phyloP scores from a whole-genome alignment of 2,113 vertebrate species.

The Sterna hirundo region DNA sequence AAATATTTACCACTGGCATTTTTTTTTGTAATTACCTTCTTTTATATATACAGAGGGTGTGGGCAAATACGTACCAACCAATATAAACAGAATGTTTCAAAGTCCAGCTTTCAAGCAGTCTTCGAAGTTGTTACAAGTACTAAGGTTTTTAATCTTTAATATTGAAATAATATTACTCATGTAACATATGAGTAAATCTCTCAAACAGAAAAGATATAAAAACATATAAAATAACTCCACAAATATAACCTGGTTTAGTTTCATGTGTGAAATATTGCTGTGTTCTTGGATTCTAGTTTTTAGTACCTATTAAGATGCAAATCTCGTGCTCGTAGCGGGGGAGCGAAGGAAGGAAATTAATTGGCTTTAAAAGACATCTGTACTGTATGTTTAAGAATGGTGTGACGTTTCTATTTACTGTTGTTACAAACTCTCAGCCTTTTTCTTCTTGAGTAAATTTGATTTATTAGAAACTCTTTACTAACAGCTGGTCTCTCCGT shows the following conservation, averaged over 20 bases:
- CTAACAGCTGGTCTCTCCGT: neutral
- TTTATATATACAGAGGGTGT: constrained; percentile 22
- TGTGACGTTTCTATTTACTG: neutral
- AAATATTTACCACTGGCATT: neutral
- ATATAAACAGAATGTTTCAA: constrained; percentile 19
- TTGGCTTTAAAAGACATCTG: neutral
- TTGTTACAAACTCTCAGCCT: neutral
- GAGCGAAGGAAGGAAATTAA: neutral
- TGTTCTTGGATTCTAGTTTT: neutral
- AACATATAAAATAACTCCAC: neutral
- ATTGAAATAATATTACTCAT: neutral
- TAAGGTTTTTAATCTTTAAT: neutral
- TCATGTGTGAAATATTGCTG: neutral
- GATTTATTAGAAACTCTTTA: neutral
- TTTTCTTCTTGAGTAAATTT: neutral
- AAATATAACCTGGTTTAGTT: neutral
- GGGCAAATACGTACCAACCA: neutral
- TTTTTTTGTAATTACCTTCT: neutral
- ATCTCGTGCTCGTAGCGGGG: neutral
- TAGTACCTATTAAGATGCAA: neutral
- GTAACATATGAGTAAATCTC: neutral
- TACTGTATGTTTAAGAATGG: neutral
- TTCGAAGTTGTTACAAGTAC: neutral
- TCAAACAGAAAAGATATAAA: neutral
- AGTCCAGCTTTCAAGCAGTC: constrained; percentile 16